These are phyloP conservation scores for Enteromius radiatus DNA, from an alignment of 2,797 vertebrate genomes.

Conservation along the genomic window DNA sequence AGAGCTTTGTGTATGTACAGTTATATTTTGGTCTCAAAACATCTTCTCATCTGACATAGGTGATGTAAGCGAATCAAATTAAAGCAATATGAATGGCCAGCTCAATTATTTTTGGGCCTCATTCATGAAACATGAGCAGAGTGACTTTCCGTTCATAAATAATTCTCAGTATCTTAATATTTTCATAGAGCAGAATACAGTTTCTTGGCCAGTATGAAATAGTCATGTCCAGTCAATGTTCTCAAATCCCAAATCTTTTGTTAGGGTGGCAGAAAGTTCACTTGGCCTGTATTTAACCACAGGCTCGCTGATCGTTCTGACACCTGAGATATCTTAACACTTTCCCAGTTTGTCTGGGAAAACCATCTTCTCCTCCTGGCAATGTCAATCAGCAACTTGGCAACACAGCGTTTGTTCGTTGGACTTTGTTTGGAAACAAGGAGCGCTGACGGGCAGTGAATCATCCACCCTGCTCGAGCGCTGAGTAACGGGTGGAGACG, in stretches of 20 bases:
- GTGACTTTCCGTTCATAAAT: constrained; percentile 27
- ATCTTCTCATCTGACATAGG: not conserved
- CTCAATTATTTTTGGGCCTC: constrained; percentile 5
- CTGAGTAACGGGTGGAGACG: not conserved
- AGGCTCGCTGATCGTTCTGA: not conserved
- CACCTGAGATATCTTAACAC: not conserved
- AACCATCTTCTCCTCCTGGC: constrained; percentile 22
- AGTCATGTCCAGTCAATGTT: not conserved
- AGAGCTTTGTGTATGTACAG: not conserved
- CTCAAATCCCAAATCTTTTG: not conserved
- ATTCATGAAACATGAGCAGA: constrained; percentile 18
- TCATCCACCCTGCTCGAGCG: constrained; percentile 15
- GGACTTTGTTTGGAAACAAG: constrained; percentile 40
- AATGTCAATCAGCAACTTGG: not conserved
- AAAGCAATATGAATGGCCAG: constrained; percentile 1
- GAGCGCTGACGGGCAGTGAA: constrained; percentile 18
- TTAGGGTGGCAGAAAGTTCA: not conserved
- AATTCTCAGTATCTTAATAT: constrained; percentile 14
- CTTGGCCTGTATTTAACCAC: not conserved
- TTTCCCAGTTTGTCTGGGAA: constrained; percentile 27
- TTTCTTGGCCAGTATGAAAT: not conserved
- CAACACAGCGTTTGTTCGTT: constrained; percentile 22
- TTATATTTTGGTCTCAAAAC: not conserved
- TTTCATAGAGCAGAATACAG: constrained; percentile 4
- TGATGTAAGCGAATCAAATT: not conserved